Base-by-base conservation (phyloP, 2,113 vertebrate species). In the Gallinago jamesoni region DNA sequence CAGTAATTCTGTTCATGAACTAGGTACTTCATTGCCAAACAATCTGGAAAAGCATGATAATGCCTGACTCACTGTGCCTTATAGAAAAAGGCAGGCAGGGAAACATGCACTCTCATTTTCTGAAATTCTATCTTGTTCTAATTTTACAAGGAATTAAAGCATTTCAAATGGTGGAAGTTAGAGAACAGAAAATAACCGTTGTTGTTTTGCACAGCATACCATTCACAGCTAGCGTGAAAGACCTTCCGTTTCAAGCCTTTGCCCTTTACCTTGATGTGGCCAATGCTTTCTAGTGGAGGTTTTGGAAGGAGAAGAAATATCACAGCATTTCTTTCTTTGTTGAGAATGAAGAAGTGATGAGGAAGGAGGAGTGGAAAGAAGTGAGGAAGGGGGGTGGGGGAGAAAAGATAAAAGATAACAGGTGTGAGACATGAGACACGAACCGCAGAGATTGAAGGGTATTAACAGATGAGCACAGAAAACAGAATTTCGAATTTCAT, bases 271-370 rank as follows among this genome's bases (percentile, higher is more conserved):
- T 98, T 99, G 98, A 98, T 98, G 97, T 98, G 98, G 98, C 98
- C 98, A 97, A 98, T 98, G 98, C 97, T 98, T 98, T 99, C 99
- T 98, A 99, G 95, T 93, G 98, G 99, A 98, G 98, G 98, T 98
- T 99, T 99, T 98, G 99, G 98, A 97, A 99, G 99, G 98, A 98
- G 98, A 95, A 99, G 98, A 98, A 98, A 99, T 98, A 99, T 97
- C 97, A 98, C 98, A 98, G 98, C 98, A 97, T 99, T 98, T 98
- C 99, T 99, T 98, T 99, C 99, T 99, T 98, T 98, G 98, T 98
- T 98, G 98, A 98, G 97, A 98, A 98, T 98, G 98, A 97, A 98
- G 98, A 98, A 98, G 97, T 97, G 98, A 97, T 98, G 96, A 82
- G 87, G 94, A 97, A 97, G 96, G 95, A 97, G 93, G 92, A 96